Conservation (phyloP, 2,113 vertebrate species). For the Alouatta palliata region DNA sequence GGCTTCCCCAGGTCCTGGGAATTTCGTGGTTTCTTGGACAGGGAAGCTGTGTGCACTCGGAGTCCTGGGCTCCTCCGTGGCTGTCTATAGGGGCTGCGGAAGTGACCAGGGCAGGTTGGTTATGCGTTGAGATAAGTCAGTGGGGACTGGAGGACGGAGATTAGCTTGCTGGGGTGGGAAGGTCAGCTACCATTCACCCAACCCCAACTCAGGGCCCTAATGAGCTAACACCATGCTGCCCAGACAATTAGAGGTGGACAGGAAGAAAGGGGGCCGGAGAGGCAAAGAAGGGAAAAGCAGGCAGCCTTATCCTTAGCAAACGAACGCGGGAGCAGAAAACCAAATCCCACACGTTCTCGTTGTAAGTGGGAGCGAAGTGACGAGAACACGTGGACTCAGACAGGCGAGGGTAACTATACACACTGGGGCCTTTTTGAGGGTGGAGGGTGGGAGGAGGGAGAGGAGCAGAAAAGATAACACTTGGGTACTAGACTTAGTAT, state of each 20-base stretch:
- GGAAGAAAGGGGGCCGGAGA: background rate
- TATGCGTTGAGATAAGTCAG: background rate
- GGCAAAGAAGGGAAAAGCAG: background rate
- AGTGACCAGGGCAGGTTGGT: background rate
- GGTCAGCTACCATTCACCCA: background rate
- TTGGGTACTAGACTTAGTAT: too few relatives aligned
- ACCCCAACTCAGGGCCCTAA: too few relatives aligned
- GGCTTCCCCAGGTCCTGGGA: background rate
- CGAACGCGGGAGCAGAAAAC: too few relatives aligned
- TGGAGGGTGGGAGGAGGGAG: too few relatives aligned
- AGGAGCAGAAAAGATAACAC: too few relatives aligned
- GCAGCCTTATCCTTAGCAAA: too few relatives aligned
- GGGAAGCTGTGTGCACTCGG: background rate
- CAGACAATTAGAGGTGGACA: background rate
- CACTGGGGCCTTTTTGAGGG: too few relatives aligned
- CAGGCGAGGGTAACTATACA: too few relatives aligned
- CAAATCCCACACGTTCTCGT: too few relatives aligned
- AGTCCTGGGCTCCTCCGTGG: background rate
- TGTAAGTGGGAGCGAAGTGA: too few relatives aligned
- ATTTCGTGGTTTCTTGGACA: background rate
- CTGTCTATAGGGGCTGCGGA: background rate
- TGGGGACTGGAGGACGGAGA: conserved; percentile 3
- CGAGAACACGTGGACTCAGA: too few relatives aligned
- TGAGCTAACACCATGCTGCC: background rate
- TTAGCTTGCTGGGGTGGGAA: background rate